Evolutionary conservation across 23 tunicate genomes (phyloP).

Genomic region (Trididemnum clinides): DNA sequence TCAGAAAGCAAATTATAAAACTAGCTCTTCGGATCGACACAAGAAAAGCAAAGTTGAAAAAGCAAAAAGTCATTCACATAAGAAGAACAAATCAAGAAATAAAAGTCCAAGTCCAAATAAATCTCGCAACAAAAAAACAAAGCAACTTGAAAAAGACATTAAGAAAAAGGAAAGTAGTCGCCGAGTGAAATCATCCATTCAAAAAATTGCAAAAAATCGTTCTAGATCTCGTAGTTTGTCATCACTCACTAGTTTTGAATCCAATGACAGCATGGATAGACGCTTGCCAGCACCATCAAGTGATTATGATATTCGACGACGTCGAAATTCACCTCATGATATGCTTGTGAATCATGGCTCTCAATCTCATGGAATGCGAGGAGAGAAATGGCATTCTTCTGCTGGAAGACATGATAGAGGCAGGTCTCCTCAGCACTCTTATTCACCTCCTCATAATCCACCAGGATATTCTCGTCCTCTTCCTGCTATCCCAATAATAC

Average conservation of each 20-base stretch:
- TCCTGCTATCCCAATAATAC: constrained; percentile 9
- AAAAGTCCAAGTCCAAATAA: neutral
- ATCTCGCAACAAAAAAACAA: no score
- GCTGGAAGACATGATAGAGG: no score
- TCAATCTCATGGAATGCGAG: no score
- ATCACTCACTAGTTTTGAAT: neutral
- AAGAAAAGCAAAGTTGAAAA: neutral
- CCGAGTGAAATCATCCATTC: neutral
- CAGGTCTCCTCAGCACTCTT: no score
- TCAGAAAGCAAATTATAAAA: no score
- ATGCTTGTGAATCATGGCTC: neutral
- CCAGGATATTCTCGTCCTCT: neutral
- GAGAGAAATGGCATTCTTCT: neutral
- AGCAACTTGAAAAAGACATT: no score
- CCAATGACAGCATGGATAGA: constrained; percentile 3
- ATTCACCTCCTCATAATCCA: neutral
- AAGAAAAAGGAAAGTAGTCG: neutral
- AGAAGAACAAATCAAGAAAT: no score
- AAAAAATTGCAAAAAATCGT: neutral
- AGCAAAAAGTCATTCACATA: neutral
- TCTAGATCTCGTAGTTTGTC: neutral
- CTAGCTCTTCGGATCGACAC: no score
- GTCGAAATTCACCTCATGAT: constrained; percentile 2
- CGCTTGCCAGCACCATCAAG: neutral
- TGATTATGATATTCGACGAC: neutral